Conservation (phyloP, 1,140 invertebrate genomes). For the Nylanderia fulva region DNA sequence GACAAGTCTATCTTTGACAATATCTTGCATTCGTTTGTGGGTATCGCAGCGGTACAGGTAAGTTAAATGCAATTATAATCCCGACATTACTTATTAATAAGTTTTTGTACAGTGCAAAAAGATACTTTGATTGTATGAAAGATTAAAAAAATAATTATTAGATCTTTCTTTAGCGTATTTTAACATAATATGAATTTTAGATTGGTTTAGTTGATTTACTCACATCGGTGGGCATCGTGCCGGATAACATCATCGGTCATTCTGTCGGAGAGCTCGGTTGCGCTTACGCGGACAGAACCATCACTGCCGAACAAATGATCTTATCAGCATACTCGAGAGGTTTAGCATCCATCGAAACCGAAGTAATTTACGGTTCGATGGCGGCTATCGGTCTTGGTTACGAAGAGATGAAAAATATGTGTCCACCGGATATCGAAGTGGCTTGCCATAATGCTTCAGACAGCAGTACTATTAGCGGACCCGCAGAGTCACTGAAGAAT, state of each 20-base stretch:
- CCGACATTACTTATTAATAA: background rate
- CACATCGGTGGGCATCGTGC: conserved; percentile 87
- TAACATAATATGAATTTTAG: conserved; percentile 72
- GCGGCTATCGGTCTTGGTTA: conserved; percentile 91
- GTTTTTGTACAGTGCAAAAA: background rate
- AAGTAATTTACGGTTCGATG: conserved; percentile 93
- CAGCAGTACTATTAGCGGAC: conserved; percentile 91
- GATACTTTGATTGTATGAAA: background rate
- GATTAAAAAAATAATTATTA: background rate
- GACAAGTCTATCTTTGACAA: conserved; percentile 88
- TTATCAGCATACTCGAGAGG: conserved; percentile 94
- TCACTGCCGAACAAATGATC: conserved; percentile 93
- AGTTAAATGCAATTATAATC: background rate
- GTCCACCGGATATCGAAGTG: conserved; percentile 88
- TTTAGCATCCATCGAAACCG: conserved; percentile 92
- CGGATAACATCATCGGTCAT: conserved; percentile 93
- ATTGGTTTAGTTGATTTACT: conserved; percentile 92
- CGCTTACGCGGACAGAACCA: conserved; percentile 93
- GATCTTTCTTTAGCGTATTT: background rate
- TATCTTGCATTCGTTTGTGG: conserved; percentile 89
- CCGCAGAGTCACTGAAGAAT: conserved; percentile 85
- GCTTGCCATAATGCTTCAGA: conserved; percentile 91
- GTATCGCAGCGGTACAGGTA: conserved; percentile 93
- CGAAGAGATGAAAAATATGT: conserved; percentile 85
- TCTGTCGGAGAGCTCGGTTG: conserved; percentile 93